Evolutionary conservation across 2,113 vertebrate genomes (phyloP).

Genomic region (Thamnophis sirtalis): DNA sequence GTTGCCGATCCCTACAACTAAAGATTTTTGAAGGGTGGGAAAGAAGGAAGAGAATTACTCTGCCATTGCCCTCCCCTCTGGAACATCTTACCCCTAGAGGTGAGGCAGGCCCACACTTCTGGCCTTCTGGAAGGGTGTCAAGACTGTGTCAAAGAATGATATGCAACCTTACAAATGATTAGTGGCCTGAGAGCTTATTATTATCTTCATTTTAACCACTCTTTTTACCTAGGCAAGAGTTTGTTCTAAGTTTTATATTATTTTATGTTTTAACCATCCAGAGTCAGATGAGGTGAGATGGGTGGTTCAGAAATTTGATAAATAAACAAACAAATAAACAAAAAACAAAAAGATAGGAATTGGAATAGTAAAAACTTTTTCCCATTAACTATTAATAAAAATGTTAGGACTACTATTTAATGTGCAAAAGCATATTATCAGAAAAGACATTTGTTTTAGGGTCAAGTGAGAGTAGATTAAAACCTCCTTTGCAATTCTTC

Average conservation of each 20-base stretch:
- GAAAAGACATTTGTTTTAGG: constrained; percentile 58
- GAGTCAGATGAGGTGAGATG: background rate
- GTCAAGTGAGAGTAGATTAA: constrained; percentile 40
- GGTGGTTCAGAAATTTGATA: background rate
- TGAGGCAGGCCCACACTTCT: background rate
- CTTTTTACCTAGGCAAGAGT: background rate
- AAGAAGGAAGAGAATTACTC: background rate
- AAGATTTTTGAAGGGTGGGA: background rate
- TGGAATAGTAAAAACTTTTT: constrained; percentile 59
- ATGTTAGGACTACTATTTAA: constrained; percentile 45
- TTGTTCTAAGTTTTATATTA: background rate
- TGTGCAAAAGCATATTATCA: constrained; percentile 51
- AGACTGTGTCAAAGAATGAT: background rate
- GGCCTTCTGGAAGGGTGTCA: background rate
- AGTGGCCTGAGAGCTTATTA: background rate
- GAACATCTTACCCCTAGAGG: background rate
- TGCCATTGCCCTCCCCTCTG: background rate
- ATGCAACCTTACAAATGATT: background rate
- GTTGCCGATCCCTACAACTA: background rate
- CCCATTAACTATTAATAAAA: constrained; percentile 62
- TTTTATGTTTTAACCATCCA: background rate
- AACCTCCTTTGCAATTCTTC: constrained; percentile 31
- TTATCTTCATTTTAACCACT: background rate
- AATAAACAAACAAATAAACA: constrained; percentile 13
- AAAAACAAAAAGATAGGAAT: background rate